These are phyloP conservation scores for Actias luna DNA, from an alignment of 2,888 invertebrate species.

Conservation along the genomic window DNA sequence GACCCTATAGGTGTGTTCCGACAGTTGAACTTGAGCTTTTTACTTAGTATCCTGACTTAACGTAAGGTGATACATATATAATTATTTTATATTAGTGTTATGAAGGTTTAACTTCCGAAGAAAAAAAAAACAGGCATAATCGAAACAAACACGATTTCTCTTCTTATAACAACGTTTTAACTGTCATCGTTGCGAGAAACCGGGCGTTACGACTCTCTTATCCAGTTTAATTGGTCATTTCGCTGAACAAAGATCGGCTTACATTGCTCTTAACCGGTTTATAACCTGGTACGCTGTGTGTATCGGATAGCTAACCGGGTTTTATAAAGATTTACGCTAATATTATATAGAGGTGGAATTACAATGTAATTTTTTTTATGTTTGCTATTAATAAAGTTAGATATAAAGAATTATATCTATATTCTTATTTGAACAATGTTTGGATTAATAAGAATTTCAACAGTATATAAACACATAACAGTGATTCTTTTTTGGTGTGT, in stretches of 20 bases:
- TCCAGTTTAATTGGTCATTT: slow-evolving; percentile 45
- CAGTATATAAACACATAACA: no score
- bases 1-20: no score
- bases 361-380: not conserved
- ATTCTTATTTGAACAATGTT: no score
- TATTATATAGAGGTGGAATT: not conserved
- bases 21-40: no score
- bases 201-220: slow-evolving; percentile 29
- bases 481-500: no score
- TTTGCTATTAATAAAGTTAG: not conserved
- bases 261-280: slow-evolving; percentile 35
- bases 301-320: slow-evolving; percentile 12
- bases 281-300: slow-evolving; percentile 18
- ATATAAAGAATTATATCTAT: no score
- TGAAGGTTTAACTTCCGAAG: not conserved
- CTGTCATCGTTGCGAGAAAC: slow-evolving; percentile 16
- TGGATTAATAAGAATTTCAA: no score
- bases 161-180: slow-evolving; percentile 28
- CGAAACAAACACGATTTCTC: slow-evolving; percentile 26
- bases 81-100: no score
- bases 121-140: not conserved
- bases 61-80: no score
- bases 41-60: no score
- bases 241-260: slow-evolving; percentile 38
- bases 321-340: not conserved